These are phyloP conservation scores for Gerris lacustris DNA, from an alignment of 2,888 invertebrate genomes.

Conservation along the genomic window DNA sequence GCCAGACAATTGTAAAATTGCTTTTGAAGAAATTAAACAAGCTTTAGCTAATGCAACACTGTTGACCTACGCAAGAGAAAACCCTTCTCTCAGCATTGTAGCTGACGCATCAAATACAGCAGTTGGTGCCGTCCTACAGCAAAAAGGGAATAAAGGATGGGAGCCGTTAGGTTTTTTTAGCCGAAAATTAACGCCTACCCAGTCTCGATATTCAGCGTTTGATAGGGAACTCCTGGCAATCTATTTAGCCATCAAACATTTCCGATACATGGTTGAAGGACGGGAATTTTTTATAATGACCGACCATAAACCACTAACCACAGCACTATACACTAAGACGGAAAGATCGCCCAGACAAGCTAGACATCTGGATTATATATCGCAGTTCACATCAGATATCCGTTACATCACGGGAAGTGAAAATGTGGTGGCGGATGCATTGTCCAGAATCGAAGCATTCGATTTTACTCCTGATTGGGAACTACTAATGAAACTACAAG, in stretches of 20 bases:
- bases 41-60: constrained; percentile 28
- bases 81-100: constrained; percentile 33
- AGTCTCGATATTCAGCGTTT: constrained; percentile 33
- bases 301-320: constrained; percentile 17
- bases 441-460: constrained; percentile 32
- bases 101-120: constrained; percentile 18
- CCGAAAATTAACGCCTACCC: constrained; percentile 27
- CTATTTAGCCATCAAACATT: constrained; percentile 30
- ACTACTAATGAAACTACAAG: neutral
- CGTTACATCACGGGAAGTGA: constrained; percentile 33
- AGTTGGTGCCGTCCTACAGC: constrained; percentile 10
- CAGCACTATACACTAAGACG: constrained; percentile 21
- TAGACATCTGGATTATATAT: constrained; percentile 32
- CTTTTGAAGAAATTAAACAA: constrained; percentile 10
- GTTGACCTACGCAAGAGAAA: constrained; percentile 32
- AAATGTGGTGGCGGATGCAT: constrained; percentile 35
- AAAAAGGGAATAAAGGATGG: neutral
- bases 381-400: constrained; percentile 35
- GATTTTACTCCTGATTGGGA: neutral
- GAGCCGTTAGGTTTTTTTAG: constrained; percentile 15
- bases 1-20: constrained; percentile 13
- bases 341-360: constrained; percentile 35
- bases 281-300: constrained; percentile 11
- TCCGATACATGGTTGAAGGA: constrained; percentile 15
- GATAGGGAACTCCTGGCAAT: constrained; percentile 34